Evolutionary conservation across 2,888 invertebrate species (phyloP), one percentile per base, ranked within the genome.

Genomic region (Cryptocheilus praepositus): DNA sequence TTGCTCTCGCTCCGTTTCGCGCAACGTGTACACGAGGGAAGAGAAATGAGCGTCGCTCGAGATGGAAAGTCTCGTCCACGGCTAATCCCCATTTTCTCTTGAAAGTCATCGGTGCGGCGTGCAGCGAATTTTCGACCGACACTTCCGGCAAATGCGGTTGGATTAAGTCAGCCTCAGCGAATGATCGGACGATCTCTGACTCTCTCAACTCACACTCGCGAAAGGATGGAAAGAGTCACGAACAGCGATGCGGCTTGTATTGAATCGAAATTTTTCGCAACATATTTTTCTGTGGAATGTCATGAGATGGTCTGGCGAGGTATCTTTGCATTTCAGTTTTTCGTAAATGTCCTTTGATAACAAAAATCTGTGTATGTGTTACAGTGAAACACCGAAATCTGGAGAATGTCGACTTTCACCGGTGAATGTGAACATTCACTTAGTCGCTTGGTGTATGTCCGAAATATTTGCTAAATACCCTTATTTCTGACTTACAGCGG

Each of bases 51-150:
- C 70, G 43, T 60, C 59, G 45, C 73, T 60, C 36, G 64, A 46
- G 69, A 72, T 76, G 78, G 78, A 74, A 72, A 71, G 79, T 72
- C 76, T 60, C 72, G 74, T 74, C 77, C 69, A 58, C 67, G 64
- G 71, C 76, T 82, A 81, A 82, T 81, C 80, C 81, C 61, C 66
- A 74, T 79, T 78, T 81, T 74, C 70, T 74, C 71, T 73, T 67
- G 66, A 49, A 66, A 81, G 70, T 76, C 73, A 79, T 76, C 68
- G 65, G 61, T 46, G 54, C 68, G 65, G 61, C 52, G 54, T 60
- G 55, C 62, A 21, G 51, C 54, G 67, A 36, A 36, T 36, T 36
- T 36, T 36, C 13, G 63, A 59, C 67, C 25, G 52, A 52, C n/a
- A 43, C 69, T 59, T 54, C 45, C 28, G 18, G 54, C 15, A 64